Evolutionary conservation across 2,888 invertebrate species (phyloP).

Genomic region (Embidobia sp.): DNA sequence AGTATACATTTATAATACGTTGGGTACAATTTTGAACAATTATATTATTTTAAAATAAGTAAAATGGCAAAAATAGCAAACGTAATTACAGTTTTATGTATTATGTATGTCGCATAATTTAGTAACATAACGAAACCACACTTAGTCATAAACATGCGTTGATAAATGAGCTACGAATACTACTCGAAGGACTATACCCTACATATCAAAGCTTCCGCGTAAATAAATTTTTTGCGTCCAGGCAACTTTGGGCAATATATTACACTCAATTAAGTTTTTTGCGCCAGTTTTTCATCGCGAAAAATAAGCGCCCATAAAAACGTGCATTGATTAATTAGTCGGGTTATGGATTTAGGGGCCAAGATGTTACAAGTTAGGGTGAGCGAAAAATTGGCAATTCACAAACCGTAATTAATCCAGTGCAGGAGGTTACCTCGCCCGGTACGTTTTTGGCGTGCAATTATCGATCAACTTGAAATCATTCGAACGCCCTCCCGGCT

Average conservation of each 20-base stretch:
- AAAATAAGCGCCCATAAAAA: slow-evolving; percentile 7
- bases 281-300: not conserved
- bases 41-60: too few species aligned
- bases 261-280: slow-evolving; percentile 16
- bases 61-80: too few species aligned
- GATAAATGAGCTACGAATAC: too few species aligned
- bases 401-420: slow-evolving; percentile 22
- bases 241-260: not conserved
- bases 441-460: slow-evolving; percentile 16
- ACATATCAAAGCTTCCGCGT: too few species aligned
- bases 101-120: too few species aligned
- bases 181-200: too few species aligned
- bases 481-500: too few species aligned
- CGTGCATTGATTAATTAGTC: slow-evolving; percentile 6
- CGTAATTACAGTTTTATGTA: too few species aligned
- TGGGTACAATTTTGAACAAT: too few species aligned
- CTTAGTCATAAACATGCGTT: too few species aligned
- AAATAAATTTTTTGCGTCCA: not conserved
- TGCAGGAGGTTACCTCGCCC: slow-evolving; percentile 15
- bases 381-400: slow-evolving; percentile 4
- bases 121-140: too few species aligned
- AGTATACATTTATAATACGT: too few species aligned
- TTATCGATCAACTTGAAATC: slow-evolving; percentile 32
- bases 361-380: not conserved
- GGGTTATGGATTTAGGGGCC: not conserved